Percentiles rank a stretch among this genome's conserved stretches.
phyloP scores from a whole-genome alignment of 2,797 vertebrate genomes.

The Pseudomugil gertrudae region DNA sequence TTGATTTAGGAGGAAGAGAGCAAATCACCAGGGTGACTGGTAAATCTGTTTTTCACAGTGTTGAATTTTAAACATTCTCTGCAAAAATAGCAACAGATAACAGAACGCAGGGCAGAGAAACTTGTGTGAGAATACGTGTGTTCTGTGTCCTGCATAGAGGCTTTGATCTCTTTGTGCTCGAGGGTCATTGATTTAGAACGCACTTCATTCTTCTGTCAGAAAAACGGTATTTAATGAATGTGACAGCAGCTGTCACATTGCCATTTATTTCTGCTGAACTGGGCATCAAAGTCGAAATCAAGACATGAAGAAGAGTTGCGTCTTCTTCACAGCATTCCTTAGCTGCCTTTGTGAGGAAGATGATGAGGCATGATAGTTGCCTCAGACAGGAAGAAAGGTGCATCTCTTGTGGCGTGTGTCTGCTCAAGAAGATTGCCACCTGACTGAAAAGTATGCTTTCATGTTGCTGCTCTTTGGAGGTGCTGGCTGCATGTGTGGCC shows the following conservation, averaged over 20 bases:
- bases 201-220: slow-evolving; percentile 55
- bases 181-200: slow-evolving; percentile 36
- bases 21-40: slow-evolving; percentile 28
- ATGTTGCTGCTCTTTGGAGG: slow-evolving; percentile 11
- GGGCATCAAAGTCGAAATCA: slow-evolving; percentile 39
- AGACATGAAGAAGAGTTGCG: slow-evolving; percentile 20
- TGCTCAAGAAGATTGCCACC: slow-evolving; percentile 30
- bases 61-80: slow-evolving; percentile 13
- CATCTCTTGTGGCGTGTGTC: slow-evolving; percentile 32
- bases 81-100: slow-evolving; percentile 9
- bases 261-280: slow-evolving; percentile 60
- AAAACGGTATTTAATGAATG: slow-evolving; percentile 52
- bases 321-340: background rate
- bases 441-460: slow-evolving; percentile 45
- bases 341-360: background rate
- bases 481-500: slow-evolving; percentile 23
- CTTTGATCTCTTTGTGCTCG: slow-evolving; percentile 18
- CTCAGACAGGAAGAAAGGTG: slow-evolving; percentile 8
- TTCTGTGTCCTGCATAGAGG: slow-evolving; percentile 19
- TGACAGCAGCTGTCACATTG: slow-evolving; percentile 45
- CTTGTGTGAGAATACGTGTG: background rate
- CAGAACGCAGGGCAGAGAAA: slow-evolving; percentile 12
- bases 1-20: slow-evolving; percentile 55
- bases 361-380: slow-evolving; percentile 2
- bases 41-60: slow-evolving; percentile 18